phyloP scores from a whole-genome alignment of 2,888 invertebrate species.

The Lypha dubia region DNA sequence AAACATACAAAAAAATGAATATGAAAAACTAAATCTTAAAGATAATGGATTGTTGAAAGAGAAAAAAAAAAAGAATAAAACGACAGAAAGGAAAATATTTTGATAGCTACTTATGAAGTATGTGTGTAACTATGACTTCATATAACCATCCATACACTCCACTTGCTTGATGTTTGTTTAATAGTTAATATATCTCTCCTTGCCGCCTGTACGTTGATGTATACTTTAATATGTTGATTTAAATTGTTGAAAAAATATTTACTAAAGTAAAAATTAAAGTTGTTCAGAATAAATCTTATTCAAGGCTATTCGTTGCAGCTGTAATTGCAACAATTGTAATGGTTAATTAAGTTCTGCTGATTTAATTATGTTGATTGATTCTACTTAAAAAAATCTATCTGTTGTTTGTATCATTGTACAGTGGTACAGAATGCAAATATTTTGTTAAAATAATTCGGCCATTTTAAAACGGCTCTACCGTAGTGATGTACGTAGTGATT shows the following conservation, averaged over 20 bases:
- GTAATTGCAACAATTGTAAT: background rate
- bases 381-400: too few species aligned
- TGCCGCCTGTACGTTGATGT: background rate
- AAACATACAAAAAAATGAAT: background rate
- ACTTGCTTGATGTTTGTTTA: constrained; percentile 19
- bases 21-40: constrained; percentile 37
- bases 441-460: too few species aligned
- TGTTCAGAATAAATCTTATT: background rate
- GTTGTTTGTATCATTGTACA: too few species aligned
- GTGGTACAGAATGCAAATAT: too few species aligned
- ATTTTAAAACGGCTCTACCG: too few species aligned
- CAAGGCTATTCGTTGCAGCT: background rate
- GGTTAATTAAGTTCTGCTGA: background rate
- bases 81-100: constrained; percentile 21
- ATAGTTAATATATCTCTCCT: constrained; percentile 27
- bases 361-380: background rate
- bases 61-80: background rate
- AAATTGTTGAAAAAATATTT: background rate
- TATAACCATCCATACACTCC: background rate
- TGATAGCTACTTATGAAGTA: constrained; percentile 44
- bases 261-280: background rate
- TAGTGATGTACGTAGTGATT: too few species aligned
- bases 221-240: background rate
- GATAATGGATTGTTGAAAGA: background rate
- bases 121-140: constrained; percentile 5